These are phyloP conservation scores for Euura saliciscinereae DNA, from an alignment of 1,140 invertebrate genomes.

Conservation along the genomic window DNA sequence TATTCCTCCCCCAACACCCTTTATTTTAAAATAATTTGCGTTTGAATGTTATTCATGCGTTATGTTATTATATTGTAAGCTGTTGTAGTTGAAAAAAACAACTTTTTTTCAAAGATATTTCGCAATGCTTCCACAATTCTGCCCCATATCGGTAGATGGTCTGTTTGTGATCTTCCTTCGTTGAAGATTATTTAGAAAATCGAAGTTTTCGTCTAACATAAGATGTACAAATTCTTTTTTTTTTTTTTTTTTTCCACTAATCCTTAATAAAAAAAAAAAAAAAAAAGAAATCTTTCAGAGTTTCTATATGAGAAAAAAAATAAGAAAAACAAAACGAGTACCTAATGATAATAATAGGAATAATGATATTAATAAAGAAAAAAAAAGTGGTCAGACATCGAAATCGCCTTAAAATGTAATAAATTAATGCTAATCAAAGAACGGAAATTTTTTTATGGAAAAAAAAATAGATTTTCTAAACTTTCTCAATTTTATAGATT, in stretches of 20 bases:
- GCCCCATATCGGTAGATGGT: slow-evolving; percentile 23
- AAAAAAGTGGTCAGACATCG: slow-evolving; percentile 36
- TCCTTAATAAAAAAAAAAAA: slow-evolving; percentile 26
- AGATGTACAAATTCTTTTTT: slow-evolving; percentile 22
- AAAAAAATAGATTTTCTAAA: background rate
- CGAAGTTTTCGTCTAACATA: no score
- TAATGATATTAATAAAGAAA: no score
- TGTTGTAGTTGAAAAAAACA: background rate
- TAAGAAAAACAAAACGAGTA: slow-evolving; percentile 17
- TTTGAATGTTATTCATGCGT: background rate
- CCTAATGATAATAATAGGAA: background rate
- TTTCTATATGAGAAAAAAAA: slow-evolving; percentile 31
- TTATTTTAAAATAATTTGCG: background rate
- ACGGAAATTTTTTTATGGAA: background rate
- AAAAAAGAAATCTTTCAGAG: slow-evolving; percentile 18
- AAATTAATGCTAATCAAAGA: background rate
- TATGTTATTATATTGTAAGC: background rate
- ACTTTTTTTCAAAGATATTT: no score
- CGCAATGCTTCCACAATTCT: slow-evolving; percentile 7
- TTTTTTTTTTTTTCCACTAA: background rate
- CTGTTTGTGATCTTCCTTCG: slow-evolving; percentile 36
- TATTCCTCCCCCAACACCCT: background rate
- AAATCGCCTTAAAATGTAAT: slow-evolving; percentile 45
- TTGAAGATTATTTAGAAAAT: no score
- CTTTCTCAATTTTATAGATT: background rate